Evolutionary conservation across 2,113 vertebrate genomes (phyloP).

Genomic region (Cepphus grylle): DNA sequence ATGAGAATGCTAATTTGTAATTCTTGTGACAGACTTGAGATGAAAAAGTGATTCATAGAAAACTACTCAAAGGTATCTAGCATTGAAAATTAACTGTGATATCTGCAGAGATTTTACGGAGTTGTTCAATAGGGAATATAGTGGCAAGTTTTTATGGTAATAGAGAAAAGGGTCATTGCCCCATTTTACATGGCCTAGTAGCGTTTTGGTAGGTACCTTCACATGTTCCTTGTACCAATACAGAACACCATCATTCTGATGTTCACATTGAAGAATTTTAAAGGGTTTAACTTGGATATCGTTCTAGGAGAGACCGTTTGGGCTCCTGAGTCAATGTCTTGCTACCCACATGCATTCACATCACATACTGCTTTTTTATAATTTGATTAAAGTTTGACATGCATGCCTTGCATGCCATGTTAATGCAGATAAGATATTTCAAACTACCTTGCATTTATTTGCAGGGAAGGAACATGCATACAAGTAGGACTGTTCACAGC

Average conservation of each 20-base stretch:
- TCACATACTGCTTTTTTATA: background rate
- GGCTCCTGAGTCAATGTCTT: background rate
- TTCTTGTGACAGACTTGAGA: background rate
- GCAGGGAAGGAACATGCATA: background rate
- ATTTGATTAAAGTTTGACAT: background rate
- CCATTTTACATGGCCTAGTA: background rate
- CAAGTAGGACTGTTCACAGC: background rate
- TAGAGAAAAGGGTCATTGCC: background rate
- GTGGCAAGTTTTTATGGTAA: background rate
- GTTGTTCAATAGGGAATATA: background rate
- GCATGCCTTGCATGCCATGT: background rate
- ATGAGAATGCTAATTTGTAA: background rate
- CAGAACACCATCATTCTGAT: background rate
- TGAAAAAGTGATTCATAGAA: background rate
- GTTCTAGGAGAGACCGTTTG: background rate
- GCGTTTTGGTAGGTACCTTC: background rate
- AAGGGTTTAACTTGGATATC: background rate
- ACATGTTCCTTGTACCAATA: background rate
- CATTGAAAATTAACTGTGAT: background rate
- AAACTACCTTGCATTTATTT: background rate
- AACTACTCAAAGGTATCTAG: background rate
- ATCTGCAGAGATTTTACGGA: background rate
- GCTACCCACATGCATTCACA: background rate
- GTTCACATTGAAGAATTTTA: background rate
- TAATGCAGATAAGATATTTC: background rate